A percentile compares a stretch with the other conserved stretches of the same genome.
These are phyloP conservation scores for Clarias gariepinus DNA, from an alignment of 2,113 vertebrate species.

Conservation along the genomic window DNA sequence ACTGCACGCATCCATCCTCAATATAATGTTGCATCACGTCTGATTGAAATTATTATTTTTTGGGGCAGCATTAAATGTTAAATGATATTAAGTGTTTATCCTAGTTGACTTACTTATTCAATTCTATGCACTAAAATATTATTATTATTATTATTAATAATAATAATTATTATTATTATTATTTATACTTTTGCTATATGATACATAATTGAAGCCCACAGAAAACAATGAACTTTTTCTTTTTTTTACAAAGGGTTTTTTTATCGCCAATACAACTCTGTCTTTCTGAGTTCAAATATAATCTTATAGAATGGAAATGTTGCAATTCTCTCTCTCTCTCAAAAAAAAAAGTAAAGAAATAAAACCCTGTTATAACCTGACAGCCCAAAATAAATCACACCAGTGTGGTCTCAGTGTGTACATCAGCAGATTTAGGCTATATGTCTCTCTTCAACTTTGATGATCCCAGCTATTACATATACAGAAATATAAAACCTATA, in stretches of 20 bases:
- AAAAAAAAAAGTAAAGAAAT: background rate
- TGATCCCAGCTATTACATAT: background rate
- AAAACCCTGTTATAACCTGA: background rate
- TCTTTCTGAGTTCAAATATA: background rate
- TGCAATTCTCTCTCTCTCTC: background rate
- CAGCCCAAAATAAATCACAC: background rate
- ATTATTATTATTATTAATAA: too few relatives aligned
- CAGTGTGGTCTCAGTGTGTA: background rate
- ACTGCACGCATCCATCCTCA: too few relatives aligned
- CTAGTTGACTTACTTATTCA: too few relatives aligned
- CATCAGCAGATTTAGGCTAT: background rate
- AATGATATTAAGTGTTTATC: too few relatives aligned
- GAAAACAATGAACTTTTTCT: background rate
- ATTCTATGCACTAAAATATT: too few relatives aligned
- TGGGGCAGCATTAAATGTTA: too few relatives aligned
- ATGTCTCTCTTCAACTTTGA: background rate
- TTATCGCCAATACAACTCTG: background rate
- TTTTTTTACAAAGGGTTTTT: too few relatives aligned
- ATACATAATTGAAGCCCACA: too few relatives aligned
- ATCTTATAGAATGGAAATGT: background rate
- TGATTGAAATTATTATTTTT: too few relatives aligned
- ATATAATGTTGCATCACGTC: too few relatives aligned
- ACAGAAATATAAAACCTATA: background rate
- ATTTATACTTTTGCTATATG: too few relatives aligned
- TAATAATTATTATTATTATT: too few relatives aligned